Evolutionary conservation across 2,797 vertebrate genomes (phyloP), one percentile per base, ranked within the genome.

Genomic region (Lacerta viridis): DNA sequence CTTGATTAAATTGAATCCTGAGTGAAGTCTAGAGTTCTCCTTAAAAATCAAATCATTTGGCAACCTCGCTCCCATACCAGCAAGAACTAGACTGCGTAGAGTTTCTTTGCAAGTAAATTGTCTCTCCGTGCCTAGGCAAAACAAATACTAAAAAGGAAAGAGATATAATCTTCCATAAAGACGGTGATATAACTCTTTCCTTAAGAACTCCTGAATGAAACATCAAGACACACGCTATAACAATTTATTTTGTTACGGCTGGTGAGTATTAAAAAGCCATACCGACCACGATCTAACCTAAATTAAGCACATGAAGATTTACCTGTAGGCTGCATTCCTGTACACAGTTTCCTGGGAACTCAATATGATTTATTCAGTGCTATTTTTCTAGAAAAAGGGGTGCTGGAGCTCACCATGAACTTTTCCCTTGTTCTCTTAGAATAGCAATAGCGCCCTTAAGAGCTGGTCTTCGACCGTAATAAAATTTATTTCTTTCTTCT

Each of bases 51-150:
- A 8, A 5, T 77, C 10, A 46, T 7, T 17, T 80, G n/a, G 29
- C 29, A 59, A 5, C 8, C 17, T 20, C 15, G 7, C 4, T 50
- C 50, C 46, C 29, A 33, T 2, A 80, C n/a, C 33, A 7, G 87
- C 0, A 2, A 46, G 46, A 36, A 15, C 18, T 83, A 0, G 2
- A 4, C 0, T 15, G 25, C 0, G 29, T 1, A 0, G 3, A 1
- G 0, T 0, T 83, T 66, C 75, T 27, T 29, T 66, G n/a, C 18
- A 72, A 82, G 84, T 77, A 0, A 18, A 20, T 39, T 64, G 59
- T 11, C 39, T 15, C 13, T 41, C 75, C 43, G 23, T 41, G 15
- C 29, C 59, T 77, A 76, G 61, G 86, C 87, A 77, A 80, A 86
- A 74, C 68, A 91, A 87, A 13, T n/a, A 85, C 0, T 4, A 82